Conservation (phyloP, 2,113 vertebrate species). For the Noturus placidus region DNA sequence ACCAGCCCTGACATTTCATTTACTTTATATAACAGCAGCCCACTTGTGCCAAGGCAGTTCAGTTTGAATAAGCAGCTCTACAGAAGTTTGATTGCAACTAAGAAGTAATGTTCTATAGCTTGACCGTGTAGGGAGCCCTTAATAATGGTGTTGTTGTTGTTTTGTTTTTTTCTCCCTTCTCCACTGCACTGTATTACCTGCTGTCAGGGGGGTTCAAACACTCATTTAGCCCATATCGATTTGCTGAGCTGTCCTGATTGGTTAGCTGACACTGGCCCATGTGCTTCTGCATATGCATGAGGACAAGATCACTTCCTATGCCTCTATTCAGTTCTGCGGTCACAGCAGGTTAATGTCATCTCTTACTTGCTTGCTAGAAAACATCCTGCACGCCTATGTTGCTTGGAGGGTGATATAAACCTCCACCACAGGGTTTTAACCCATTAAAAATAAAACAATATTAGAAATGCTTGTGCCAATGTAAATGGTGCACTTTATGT, state of each 20-base stretch:
- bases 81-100: slow-evolving; percentile 28
- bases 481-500: neutral
- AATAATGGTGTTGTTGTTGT: neutral
- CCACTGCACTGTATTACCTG: slow-evolving; percentile 30
- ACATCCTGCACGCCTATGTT: slow-evolving; percentile 8
- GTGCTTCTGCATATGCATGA: slow-evolving; percentile 32
- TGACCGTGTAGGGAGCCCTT: slow-evolving; percentile 11
- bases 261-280: slow-evolving; percentile 30
- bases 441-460: neutral
- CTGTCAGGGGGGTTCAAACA: slow-evolving; percentile 19
- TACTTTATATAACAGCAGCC: slow-evolving; percentile 16
- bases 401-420: neutral
- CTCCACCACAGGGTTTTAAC: neutral
- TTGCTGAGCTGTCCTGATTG: slow-evolving; percentile 44
- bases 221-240: slow-evolving; percentile 39
- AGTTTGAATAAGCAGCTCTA: slow-evolving; percentile 31
- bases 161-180: neutral
- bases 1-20: slow-evolving; percentile 38
- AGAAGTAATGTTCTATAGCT: slow-evolving; percentile 22
- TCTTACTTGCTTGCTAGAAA: neutral
- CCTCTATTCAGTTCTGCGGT: slow-evolving; percentile 25
- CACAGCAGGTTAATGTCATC: slow-evolving; percentile 36
- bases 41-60: slow-evolving; percentile 24
- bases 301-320: slow-evolving; percentile 40
- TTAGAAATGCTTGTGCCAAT: neutral